These are phyloP conservation scores for Chondrosia reniformis DNA, from an alignment of 37 sponge, comb jelly and placozoan species.

Conservation along the genomic window DNA sequence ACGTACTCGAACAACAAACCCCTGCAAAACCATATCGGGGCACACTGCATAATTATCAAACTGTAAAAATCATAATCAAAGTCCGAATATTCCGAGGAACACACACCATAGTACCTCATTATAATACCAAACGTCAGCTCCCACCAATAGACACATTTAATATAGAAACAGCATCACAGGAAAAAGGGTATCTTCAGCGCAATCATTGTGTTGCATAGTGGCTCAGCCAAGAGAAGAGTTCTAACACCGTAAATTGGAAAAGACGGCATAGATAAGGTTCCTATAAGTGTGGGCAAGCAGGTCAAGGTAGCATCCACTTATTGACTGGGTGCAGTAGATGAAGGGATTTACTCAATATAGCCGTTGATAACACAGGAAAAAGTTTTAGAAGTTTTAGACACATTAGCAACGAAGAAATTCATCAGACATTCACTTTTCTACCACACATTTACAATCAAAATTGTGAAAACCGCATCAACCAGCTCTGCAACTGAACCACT, in stretches of 20 bases:
- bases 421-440: conserved; percentile 43
- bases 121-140: conserved; percentile 62
- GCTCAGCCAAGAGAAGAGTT: conserved; percentile 42
- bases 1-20: conserved; percentile 65
- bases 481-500: conserved; percentile 23
- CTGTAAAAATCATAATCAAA: conserved; percentile 68
- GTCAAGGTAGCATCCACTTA: conserved; percentile 52
- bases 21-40: conserved; percentile 71
- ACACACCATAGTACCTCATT: conserved; percentile 45
- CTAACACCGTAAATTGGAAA: conserved; percentile 76
- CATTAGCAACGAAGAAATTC: conserved; percentile 42
- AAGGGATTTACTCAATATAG: neutral
- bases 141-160: conserved; percentile 54
- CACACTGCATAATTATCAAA: conserved; percentile 81
- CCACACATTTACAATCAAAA: conserved; percentile 58
- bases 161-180: conserved; percentile 34
- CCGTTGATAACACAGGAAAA: neutral
- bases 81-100: conserved; percentile 75
- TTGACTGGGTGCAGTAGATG: neutral
- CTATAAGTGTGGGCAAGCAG: conserved; percentile 44
- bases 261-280: conserved; percentile 74
- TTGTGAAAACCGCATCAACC: conserved; percentile 23
- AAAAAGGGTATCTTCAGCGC: conserved; percentile 30
- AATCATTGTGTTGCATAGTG: conserved; percentile 21
- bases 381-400: neutral